Evolutionary conservation across 2,888 invertebrate species (phyloP).

Genomic region (Cepaea hortensis): DNA sequence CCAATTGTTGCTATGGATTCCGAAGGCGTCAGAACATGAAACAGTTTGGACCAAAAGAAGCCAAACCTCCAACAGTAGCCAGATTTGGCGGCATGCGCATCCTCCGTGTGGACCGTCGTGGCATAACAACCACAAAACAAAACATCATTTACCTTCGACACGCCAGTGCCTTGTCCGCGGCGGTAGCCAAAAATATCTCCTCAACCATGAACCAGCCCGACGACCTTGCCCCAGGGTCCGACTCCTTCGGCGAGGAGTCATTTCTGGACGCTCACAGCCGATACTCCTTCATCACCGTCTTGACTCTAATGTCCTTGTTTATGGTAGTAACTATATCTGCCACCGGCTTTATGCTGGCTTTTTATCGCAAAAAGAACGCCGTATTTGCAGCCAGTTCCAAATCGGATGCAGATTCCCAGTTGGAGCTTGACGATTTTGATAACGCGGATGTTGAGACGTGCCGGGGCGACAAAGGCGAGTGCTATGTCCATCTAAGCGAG

Average conservation of each 20-base stretch:
- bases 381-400: slow-evolving; percentile 66
- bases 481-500: slow-evolving; percentile 39
- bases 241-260: background rate
- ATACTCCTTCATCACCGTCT: slow-evolving; percentile 58
- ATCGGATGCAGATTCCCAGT: slow-evolving; percentile 62
- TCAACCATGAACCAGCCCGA: background rate
- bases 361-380: slow-evolving; percentile 73
- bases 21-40: background rate
- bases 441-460: slow-evolving; percentile 61
- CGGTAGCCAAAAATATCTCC: slow-evolving; percentile 38
- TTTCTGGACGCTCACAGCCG: slow-evolving; percentile 39
- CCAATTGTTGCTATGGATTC: background rate
- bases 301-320: slow-evolving; percentile 68
- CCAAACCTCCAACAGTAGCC: background rate
- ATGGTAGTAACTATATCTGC: slow-evolving; percentile 67
- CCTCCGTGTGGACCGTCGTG: background rate
- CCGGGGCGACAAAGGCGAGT: slow-evolving; percentile 23
- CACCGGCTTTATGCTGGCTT: slow-evolving; percentile 68
- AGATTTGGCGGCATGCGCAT: slow-evolving; percentile 16
- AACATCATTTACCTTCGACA: slow-evolving; percentile 8
- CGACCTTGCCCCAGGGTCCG: background rate
- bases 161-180: slow-evolving; percentile 38
- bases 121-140: background rate
- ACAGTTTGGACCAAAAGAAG: background rate
- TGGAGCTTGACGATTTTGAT: slow-evolving; percentile 70